Evolutionary conservation across 2,888 invertebrate genomes (phyloP), one percentile per base, ranked within the genome.

Genomic region (Caenorhabditis drosophilae): DNA sequence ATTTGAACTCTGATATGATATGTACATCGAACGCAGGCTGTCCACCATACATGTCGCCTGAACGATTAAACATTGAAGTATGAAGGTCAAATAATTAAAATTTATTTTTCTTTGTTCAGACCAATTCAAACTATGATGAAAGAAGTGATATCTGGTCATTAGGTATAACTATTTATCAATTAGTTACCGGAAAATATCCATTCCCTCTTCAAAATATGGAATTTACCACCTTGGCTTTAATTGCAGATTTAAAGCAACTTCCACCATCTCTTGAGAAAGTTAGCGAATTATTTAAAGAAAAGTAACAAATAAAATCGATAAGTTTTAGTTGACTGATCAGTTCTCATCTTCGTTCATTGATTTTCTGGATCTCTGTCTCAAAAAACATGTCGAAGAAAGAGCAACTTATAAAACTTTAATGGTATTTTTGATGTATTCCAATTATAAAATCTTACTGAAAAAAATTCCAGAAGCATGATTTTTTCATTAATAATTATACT

Each of bases 111-210:
- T 26, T 25, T 22, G 16, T 58, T 7, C 60, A 67, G 67, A 60
- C 60, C 1, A 67, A 55, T 40, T 60, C 56, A 2, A 63, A 94
- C 86, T 98, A 98, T 85, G 98, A 98, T 86, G 94, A 97, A 83
- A 89, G 97, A 80, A 96, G 97, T 18, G 98, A 98, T 87, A 96
- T 98, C 45, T 98, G 98, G 98, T 95, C 95, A 74, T 87, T 98
- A 75, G 98, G 98, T 76, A 95, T 79, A 18, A 77, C 79, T 3
- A 72, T 87, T 84, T 86, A 98, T 53, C 97, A 98, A 87, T 87
- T 98, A 81, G 98, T 97, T 47, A 94, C 94, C 15, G 96, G 95
- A 46, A 90, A 16, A 44, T 67, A 67, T 23, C 67, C 67, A 3
- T 67, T 66, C 36, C 64, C 67, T 20, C 18, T 67, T 11, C 42